Base-by-base conservation (phyloP, 2,797 vertebrate genomes). In the Falco columbarius region DNA sequence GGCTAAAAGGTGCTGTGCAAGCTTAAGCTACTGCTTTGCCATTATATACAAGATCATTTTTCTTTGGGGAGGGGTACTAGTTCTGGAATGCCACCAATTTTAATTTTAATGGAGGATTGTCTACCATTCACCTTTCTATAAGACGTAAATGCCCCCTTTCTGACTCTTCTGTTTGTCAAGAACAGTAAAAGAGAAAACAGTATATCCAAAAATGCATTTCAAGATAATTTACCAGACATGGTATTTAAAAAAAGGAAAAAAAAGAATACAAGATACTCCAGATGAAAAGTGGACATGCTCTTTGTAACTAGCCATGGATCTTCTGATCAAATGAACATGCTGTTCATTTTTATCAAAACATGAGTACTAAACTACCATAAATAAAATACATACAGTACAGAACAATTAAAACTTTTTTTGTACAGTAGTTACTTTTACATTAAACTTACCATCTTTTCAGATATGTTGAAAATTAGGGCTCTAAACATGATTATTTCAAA, bases 331-430 rank as follows among this genome's bases (percentile, higher is more conserved):
- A 98, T 98, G 98, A 98, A 98, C 99, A 98, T 98, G 98, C 99
- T 97, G 98, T 98, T 98, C 97, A 97, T 98, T 98, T 97, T 97
- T 98, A 99, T 98, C 98, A 98, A 99, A 99, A 99, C 98, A 96
- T 98, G 98, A 98, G 98, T 98, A 97, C 98, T 99, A 98, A 98
- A 98, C 98, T 99, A 98, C 96, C 98, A 99, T 99, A 99, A 99
- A 99, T 99, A 98, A 99, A 99, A 98, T 98, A 98, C 98, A 97
- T 97, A 97, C 87, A 97, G 97, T 98, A 97, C 93, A 96, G 97
- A 97, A 99, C 98, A 94, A 96, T 97, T 98, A 98, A 98, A 98
- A 95, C 95, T 95, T 98, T 97, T 97, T 98, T 98, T 98, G 98
- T 98, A 99, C 99, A 98, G 98, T 98, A 98, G 98, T 99, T 97